phyloP scores from a whole-genome alignment of 2,888 invertebrate genomes.

The Caenorhabditis imperialis region DNA sequence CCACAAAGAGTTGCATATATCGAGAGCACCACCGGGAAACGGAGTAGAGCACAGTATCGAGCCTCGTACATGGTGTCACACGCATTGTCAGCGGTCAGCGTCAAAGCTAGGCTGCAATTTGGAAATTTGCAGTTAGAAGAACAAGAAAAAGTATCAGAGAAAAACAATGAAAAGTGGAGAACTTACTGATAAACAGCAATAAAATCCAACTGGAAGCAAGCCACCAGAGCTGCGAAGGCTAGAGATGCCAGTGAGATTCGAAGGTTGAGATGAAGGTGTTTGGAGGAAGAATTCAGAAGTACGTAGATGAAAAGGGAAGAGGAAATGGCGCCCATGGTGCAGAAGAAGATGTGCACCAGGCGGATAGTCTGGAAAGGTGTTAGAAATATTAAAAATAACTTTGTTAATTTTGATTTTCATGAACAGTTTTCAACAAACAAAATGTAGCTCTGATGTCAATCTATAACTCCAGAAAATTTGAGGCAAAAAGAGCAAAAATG shows the following conservation, averaged over 20 bases:
- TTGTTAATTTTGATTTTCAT: too few species aligned
- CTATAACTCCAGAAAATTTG: too few species aligned
- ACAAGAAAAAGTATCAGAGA: neutral
- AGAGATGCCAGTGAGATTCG: constrained; percentile 61
- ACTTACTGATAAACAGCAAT: constrained; percentile 61
- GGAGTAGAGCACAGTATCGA: constrained; percentile 39
- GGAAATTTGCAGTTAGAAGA: too few species aligned
- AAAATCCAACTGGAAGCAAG: constrained; percentile 60
- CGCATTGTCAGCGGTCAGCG: constrained; percentile 42
- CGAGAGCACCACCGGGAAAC: constrained; percentile 62
- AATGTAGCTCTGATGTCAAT: too few species aligned
- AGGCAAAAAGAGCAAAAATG: too few species aligned
- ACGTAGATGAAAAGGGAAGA: constrained; percentile 62
- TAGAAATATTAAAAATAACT: too few species aligned
- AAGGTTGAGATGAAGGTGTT: constrained; percentile 63
- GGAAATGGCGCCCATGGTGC: constrained; percentile 52
- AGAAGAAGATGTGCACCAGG: constrained; percentile 60
- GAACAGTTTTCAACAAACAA: too few species aligned
- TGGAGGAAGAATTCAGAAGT: constrained; percentile 51
- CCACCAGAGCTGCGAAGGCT: constrained; percentile 57
- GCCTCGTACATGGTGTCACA: constrained; percentile 59
- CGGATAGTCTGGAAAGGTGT: constrained; percentile 61
- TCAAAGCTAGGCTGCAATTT: constrained; percentile 46
- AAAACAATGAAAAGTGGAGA: neutral
- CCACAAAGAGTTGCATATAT: constrained; percentile 65